Evolutionary conservation across 37 sponge, comb jelly and placozoan species (phyloP).

Genomic region (Hexactinellida sp.): DNA sequence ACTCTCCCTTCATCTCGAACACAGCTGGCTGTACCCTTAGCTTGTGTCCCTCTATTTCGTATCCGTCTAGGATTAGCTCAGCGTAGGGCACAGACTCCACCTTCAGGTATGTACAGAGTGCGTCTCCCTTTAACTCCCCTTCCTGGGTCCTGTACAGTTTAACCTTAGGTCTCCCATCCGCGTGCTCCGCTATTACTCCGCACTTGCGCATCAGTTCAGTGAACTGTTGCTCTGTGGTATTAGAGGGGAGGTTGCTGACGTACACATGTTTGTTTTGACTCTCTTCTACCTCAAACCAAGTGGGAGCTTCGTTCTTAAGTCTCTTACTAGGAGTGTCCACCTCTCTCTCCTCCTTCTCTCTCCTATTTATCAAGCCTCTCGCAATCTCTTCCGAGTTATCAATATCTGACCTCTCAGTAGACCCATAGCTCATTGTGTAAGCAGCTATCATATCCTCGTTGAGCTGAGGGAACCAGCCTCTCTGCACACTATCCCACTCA

Average conservation of each 20-base stretch:
- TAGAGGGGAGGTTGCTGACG: constrained; percentile 66
- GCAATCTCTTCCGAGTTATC: neutral
- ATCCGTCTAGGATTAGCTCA: neutral
- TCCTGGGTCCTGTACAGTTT: constrained; percentile 71
- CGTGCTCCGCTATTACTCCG: constrained; percentile 77
- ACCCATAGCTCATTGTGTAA: constrained; percentile 77
- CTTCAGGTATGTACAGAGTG: constrained; percentile 80
- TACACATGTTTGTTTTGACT: constrained; percentile 71
- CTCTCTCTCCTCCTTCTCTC: neutral
- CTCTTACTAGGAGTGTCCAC: neutral
- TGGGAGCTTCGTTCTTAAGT: constrained; percentile 20
- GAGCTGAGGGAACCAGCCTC: constrained; percentile 94
- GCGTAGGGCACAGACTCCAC: constrained; percentile 21
- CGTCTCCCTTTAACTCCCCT: constrained; percentile 89
- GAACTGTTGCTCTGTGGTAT: constrained; percentile 72
- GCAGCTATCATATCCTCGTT: constrained; percentile 73
- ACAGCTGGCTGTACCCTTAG: constrained; percentile 39
- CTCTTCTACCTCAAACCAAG: constrained; percentile 89
- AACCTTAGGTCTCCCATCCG: constrained; percentile 64
- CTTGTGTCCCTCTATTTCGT: neutral
- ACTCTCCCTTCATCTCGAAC: constrained; percentile 78
- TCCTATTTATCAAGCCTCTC: neutral
- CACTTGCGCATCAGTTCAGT: constrained; percentile 65
- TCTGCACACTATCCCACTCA: constrained; percentile 71
- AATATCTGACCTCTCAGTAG: neutral